A percentile compares a stretch with the other conserved stretches of the same genome.
phyloP scores from a whole-genome alignment of 2,797 vertebrate genomes.

The Cossypha dichroa region DNA sequence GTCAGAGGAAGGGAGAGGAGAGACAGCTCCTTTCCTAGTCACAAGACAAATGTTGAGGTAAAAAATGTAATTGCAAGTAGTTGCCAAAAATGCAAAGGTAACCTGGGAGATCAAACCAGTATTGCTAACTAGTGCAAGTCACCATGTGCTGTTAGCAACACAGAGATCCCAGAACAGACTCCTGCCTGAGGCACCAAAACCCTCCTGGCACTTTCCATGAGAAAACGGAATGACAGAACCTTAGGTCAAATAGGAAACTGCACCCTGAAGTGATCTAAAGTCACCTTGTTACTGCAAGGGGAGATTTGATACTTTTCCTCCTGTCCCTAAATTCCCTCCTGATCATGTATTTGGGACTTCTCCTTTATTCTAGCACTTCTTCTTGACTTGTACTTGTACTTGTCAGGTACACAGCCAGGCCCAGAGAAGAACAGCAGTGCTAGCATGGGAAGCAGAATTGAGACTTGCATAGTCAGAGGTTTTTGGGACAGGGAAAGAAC shows the following conservation, averaged over 20 bases:
- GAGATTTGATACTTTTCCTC: not conserved
- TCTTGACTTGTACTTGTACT: not conserved
- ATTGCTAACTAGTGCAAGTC: not conserved
- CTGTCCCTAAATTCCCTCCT: not conserved
- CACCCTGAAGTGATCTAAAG: not conserved
- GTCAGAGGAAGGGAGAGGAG: not conserved
- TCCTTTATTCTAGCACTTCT: not conserved
- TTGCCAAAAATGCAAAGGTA: not conserved
- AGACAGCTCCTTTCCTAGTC: not conserved
- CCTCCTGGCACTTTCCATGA: not conserved
- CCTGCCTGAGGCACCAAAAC: not conserved
- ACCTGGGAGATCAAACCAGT: not conserved
- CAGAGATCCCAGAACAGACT: not conserved
- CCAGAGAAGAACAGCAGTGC: not conserved
- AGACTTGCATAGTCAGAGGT: not conserved
- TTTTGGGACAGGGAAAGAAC: not conserved
- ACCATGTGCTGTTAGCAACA: rapidly evolving
- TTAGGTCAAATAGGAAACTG: not conserved
- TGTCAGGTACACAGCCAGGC: not conserved
- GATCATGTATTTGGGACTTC: not conserved
- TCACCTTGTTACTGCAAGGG: not conserved
- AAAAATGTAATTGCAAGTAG: not conserved
- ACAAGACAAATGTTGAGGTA: not conserved
- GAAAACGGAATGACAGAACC: not conserved
- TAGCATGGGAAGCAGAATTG: not conserved